Evolutionary conservation across 2,113 vertebrate species (phyloP).

Genomic region (Nycticryphes semicollaris): DNA sequence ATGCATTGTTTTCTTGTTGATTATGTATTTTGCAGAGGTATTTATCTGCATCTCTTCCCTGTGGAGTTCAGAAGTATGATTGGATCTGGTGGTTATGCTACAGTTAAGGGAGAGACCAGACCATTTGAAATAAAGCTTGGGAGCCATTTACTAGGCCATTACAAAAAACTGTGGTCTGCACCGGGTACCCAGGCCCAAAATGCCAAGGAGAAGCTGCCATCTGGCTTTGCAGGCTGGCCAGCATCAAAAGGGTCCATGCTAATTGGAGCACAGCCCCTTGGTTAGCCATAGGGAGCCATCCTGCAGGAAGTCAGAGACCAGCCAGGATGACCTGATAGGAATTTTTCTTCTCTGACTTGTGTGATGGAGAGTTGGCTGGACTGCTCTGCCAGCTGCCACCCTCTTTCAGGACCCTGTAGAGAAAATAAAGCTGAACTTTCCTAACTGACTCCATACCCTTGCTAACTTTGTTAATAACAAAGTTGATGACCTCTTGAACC

Average conservation of each 20-base stretch:
- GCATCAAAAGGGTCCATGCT: neutral
- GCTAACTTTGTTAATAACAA: neutral
- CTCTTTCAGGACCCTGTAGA: neutral
- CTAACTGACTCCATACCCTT: neutral
- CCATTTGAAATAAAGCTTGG: neutral
- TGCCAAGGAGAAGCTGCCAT: slow-evolving; percentile 32
- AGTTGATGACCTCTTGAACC: neutral
- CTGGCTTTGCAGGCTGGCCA: slow-evolving; percentile 38
- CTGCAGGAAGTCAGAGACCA: neutral
- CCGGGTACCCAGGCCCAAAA: neutral
- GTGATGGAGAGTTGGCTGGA: neutral
- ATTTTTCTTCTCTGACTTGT: neutral
- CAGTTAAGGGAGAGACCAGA: neutral
- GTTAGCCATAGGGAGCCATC: slow-evolving; percentile 23
- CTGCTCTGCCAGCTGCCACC: slow-evolving; percentile 12
- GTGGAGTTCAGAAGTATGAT: neutral
- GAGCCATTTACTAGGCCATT: slow-evolving; percentile 13
- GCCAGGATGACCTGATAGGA: neutral
- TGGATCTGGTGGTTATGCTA: neutral
- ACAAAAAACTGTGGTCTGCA: neutral
- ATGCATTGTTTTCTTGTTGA: neutral
- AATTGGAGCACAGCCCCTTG: slow-evolving; percentile 4
- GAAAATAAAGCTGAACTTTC: neutral
- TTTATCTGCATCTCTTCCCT: neutral
- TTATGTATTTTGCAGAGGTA: neutral